Conservation (phyloP, 2,888 invertebrate species). For the Microchrysa polita region DNA sequence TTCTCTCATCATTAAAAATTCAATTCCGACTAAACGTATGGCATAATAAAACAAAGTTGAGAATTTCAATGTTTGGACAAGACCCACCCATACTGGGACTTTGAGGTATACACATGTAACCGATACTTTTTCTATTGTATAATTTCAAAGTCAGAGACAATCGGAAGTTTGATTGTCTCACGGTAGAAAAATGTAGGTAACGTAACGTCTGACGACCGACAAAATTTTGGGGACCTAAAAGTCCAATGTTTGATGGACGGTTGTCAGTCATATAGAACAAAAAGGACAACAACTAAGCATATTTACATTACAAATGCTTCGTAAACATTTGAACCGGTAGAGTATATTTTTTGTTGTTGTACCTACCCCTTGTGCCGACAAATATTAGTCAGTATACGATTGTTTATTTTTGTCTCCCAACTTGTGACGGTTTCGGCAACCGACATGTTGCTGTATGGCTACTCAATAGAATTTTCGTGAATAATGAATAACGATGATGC, state of each 20-base stretch:
- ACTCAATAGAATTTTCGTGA: constrained; percentile 27
- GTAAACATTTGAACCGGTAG: constrained; percentile 38
- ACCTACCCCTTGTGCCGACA: background rate
- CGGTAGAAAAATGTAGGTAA: background rate
- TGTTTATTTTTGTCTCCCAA: background rate
- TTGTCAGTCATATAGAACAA: background rate
- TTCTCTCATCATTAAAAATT: no score
- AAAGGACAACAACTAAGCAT: constrained; percentile 40
- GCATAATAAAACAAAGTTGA: no score
- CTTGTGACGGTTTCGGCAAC: constrained; percentile 10
- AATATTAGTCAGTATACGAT: no score
- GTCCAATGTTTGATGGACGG: background rate
- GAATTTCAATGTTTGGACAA: no score
- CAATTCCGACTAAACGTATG: no score
- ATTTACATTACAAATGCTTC: constrained; percentile 46
- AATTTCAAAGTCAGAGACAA: no score
- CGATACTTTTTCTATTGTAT: no score
- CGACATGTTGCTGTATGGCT: constrained; percentile 15
- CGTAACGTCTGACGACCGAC: background rate
- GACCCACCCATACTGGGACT: no score
- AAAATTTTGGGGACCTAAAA: constrained; percentile 7
- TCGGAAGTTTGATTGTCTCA: background rate
- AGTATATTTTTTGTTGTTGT: constrained; percentile 13
- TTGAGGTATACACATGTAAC: no score
- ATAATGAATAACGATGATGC: constrained; percentile 11